Conservation (phyloP, 92 coral and sea anemone species). For the Epizoanthus illoricatus region DNA sequence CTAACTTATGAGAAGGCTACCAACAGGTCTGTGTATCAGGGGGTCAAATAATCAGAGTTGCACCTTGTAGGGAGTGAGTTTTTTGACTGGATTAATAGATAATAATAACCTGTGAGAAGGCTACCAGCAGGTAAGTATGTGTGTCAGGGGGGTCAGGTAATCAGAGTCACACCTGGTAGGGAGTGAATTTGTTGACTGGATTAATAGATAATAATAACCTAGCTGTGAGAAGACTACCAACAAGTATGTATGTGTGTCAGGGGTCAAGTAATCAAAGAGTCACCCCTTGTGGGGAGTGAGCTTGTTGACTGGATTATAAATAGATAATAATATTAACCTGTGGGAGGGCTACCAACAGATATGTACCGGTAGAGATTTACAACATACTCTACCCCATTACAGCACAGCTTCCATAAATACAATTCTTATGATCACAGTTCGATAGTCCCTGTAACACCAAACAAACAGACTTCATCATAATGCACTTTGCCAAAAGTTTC, state of each 20-base stretch:
- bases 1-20: conserved; percentile 79
- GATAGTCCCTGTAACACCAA: too few relatives aligned
- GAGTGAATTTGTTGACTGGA: conserved; percentile 90
- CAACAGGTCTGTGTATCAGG: conserved; percentile 56
- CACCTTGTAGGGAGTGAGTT: conserved; percentile 78
- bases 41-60: conserved; percentile 17
- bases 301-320: conserved; percentile 85
- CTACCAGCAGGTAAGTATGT: conserved; percentile 33
- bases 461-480: too few relatives aligned
- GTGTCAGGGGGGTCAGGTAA: conserved; percentile 40
- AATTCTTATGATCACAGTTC: too few relatives aligned
- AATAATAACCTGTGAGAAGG: conserved; percentile 70
- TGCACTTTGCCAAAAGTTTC: too few relatives aligned
- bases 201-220: conserved; percentile 3
- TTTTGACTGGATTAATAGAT: conserved; percentile 58
- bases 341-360: conserved; percentile 86
- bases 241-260: background rate
- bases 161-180: conserved; percentile 74
- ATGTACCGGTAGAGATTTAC: background rate
- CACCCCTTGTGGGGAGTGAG: conserved; percentile 88
- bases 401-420: too few relatives aligned
- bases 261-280: conserved; percentile 35
- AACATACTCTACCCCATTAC: too few relatives aligned
- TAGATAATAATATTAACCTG: conserved; percentile 32
- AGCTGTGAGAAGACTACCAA: conserved; percentile 69